phyloP scores from a whole-genome alignment of 2,797 vertebrate genomes.

The Esox masquinongy region DNA sequence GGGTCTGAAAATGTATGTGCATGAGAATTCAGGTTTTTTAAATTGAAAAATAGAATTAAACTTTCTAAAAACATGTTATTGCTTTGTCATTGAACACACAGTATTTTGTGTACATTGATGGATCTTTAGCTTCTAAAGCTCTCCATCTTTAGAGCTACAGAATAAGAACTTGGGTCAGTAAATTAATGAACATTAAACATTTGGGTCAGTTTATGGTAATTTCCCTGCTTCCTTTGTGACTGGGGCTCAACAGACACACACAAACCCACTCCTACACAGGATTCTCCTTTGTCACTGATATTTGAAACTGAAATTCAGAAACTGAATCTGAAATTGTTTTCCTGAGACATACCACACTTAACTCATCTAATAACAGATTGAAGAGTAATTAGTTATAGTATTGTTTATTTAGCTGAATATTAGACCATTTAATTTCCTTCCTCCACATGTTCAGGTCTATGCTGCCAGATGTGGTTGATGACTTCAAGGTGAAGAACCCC shows the following conservation, averaged over 20 bases:
- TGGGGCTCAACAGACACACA: too few species aligned
- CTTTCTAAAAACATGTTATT: too few species aligned
- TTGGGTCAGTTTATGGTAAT: neutral
- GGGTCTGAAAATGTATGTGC: too few species aligned
- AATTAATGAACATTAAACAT: neutral
- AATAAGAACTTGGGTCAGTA: neutral
- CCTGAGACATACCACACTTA: neutral
- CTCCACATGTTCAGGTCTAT: constrained; percentile 60
- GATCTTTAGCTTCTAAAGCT: neutral
- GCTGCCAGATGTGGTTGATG: constrained; percentile 67
- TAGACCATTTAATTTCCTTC: neutral
- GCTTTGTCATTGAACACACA: too few species aligned
- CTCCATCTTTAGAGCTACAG: neutral
- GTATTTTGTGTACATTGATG: too few species aligned
- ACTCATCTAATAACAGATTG: neutral
- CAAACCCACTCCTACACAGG: neutral
- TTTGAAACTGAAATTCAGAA: neutral
- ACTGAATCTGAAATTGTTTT: neutral
- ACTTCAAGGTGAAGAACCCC: constrained; percentile 70
- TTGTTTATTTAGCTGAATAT: neutral
- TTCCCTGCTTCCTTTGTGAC: neutral
- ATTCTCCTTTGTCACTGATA: neutral
- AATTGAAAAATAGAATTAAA: too few species aligned
- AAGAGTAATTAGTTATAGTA: neutral
- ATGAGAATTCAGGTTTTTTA: too few species aligned